Base-by-base conservation (phyloP, 2,113 vertebrate genomes). In the Vanacampus margaritifer region DNA sequence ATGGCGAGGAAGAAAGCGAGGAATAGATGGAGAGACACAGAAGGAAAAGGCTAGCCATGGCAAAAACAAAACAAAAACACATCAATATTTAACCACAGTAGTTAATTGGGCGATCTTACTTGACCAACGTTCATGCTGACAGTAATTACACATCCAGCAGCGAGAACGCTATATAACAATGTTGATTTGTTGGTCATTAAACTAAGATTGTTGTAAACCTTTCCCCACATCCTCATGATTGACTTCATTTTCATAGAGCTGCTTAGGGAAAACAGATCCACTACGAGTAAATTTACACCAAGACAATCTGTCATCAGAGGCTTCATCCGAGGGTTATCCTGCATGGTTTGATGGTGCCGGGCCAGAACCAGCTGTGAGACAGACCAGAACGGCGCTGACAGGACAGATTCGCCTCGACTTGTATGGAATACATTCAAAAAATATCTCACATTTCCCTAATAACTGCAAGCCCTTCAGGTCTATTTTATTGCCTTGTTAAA, bases 1-100 rank as follows among this genome's bases (percentile, higher is more conserved):
- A 83, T 65, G 68, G 75, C 21, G 84, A 77, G 69, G 48, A 57
- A 77, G 79, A 73, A 68, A 46, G 36, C 53, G 50, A 69, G 8
- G 64, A 71, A 67, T 35, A 39, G 74, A 79, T 59, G 62, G 62
- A 78, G 70, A 28, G 60, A 72, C 50, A 62, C n/a, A 57, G 61
- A 66, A 16, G 51, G 51, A 67, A 67, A 53, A 67, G 51, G 60
- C 69, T 74, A 75, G 67, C 65, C 77, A 71, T 79, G 65, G n/a
- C 69, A 1, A 26, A 56, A 48, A 48, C n/a, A 19, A 46, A 46
- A 39, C 48, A 66, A 71, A 75, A 62, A 16, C 13, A 37, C 8
- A 12, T 35, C 17, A 8, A 35, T 58, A 28, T 72, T 72, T 23
- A 73, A 74, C 65, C 54, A 39, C 45, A 23, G 78, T 41, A 12